phyloP scores from a whole-genome alignment of 2,113 vertebrate species.

The Engystomops pustulosus region DNA sequence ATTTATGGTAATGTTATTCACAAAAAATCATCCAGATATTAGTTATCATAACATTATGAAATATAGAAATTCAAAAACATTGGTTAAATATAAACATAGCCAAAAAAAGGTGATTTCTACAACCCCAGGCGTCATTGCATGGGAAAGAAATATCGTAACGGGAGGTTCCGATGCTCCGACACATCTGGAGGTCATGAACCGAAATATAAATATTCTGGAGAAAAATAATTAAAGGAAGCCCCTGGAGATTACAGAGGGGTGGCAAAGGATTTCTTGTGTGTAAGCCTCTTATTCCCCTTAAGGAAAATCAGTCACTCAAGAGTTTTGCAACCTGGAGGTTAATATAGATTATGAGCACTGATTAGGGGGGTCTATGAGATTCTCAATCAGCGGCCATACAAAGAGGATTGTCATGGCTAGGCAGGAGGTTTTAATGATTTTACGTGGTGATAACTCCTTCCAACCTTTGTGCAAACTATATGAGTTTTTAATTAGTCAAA shows the following conservation, averaged over 20 bases:
- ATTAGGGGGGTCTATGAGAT: constrained; percentile 10
- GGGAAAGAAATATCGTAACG: not conserved
- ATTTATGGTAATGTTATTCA: no score
- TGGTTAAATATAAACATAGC: not conserved
- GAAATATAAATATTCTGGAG: constrained; percentile 39
- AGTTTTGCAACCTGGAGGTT: constrained; percentile 35
- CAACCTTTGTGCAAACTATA: not conserved
- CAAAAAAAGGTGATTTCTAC: not conserved
- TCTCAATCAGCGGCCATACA: constrained; percentile 1
- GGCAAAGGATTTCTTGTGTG: constrained; percentile 34
- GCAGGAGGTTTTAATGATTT: constrained; percentile 13
- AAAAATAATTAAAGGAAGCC: constrained; percentile 51
- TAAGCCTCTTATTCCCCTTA: constrained; percentile 45
- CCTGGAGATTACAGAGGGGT: constrained; percentile 20
- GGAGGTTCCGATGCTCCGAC: constrained; percentile 15
- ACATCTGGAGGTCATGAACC: constrained; percentile 47
- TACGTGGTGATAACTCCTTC: not conserved
- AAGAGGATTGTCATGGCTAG: constrained; percentile 3
- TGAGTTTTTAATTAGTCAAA: not conserved
- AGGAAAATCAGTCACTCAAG: constrained; percentile 42
- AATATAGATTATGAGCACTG: constrained; percentile 48
- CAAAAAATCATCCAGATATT: not conserved
- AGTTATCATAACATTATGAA: not conserved
- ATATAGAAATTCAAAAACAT: not conserved
- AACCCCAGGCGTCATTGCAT: not conserved